Evolutionary conservation across 2,113 vertebrate genomes (phyloP), one percentile per base, ranked within the genome.

Genomic region (Herpailurus yagouaroundi): DNA sequence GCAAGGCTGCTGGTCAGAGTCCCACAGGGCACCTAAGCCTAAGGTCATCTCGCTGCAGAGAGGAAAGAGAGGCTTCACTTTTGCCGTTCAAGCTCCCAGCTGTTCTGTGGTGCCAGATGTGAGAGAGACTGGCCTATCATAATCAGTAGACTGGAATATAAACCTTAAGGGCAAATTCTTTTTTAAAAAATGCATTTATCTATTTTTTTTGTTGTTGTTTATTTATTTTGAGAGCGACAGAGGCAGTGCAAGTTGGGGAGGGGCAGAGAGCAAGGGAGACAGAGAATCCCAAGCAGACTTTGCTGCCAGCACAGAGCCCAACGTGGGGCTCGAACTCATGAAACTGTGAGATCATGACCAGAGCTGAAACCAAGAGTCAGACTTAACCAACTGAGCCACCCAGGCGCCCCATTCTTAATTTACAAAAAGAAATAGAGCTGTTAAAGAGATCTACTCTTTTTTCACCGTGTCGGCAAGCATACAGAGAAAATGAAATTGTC

Each of bases 401-500:
- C 57, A 60, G 57, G 57, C 0, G 21, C 57, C 21, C 57, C 57
- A 23, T 23, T 60, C 36, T 93, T 90, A 69, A 81, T 38, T 86
- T 76, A 90, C 2, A n/a, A 27, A 81, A 94, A 87, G 45, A 81
- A 87, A 69, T n/a, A 63, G 4, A 71, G n/a, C 60, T 87, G 9
- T 77, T 76, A 81, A 45, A 36, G 31, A 80, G 31, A 73, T 60
- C 55, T 87, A 48, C 31, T 95, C 38, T 90, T 97, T 91, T 73
- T 86, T 73, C 11, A 50, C 25, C 50, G 21, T 48, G 5, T n/a
- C 81, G 55, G 60, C 60, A 94, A 97, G 27, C 52, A 79, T 38
- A 57, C 38, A 81, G 55, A 90, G 81, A 80, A 95, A 94, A 88
- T 74, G 81, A 80, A 97, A 80, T 38, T 55, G 33, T 71, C 31